A percentile compares a stretch with the other conserved stretches of the same genome.
Evolutionary conservation across 2,113 vertebrate genomes (phyloP).

Genomic region (Perca schrenkii): DNA sequence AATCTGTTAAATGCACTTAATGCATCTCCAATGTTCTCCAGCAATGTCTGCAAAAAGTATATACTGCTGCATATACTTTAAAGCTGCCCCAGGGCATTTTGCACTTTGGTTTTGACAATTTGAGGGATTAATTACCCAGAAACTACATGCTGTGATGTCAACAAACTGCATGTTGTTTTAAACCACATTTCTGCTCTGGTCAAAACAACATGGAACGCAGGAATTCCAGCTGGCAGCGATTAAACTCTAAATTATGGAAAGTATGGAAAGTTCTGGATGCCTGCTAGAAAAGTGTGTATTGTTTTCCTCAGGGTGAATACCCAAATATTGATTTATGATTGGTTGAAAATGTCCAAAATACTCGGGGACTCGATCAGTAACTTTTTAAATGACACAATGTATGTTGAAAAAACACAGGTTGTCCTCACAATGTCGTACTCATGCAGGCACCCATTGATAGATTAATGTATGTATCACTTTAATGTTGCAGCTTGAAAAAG

Average conservation of each 20-base stretch:
- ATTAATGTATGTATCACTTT: too few species aligned
- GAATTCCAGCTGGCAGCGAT: background rate
- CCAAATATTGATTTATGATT: constrained; percentile 1
- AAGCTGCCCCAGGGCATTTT: background rate
- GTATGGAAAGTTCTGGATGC: background rate
- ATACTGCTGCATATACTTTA: background rate
- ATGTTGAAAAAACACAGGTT: background rate
- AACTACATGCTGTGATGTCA: constrained; percentile 37
- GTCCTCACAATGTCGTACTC: background rate
- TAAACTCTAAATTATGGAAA: background rate
- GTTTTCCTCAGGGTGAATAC: background rate
- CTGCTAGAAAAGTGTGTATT: background rate
- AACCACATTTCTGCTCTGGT: background rate
- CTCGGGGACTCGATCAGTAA: background rate
- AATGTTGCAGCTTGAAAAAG: background rate
- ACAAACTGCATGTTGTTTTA: constrained; percentile 9
- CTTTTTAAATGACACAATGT: background rate
- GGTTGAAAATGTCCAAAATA: background rate
- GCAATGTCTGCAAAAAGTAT: constrained; percentile 28
- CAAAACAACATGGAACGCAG: background rate
- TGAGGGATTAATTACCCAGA: constrained; percentile 38
- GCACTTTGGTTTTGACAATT: background rate
- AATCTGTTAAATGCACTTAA: constrained; percentile 43
- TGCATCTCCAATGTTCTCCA: background rate
- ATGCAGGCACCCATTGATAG: too few species aligned